These are phyloP conservation scores for Melanocharis versteri DNA, from an alignment of 2,113 vertebrate genomes.

Conservation along the genomic window DNA sequence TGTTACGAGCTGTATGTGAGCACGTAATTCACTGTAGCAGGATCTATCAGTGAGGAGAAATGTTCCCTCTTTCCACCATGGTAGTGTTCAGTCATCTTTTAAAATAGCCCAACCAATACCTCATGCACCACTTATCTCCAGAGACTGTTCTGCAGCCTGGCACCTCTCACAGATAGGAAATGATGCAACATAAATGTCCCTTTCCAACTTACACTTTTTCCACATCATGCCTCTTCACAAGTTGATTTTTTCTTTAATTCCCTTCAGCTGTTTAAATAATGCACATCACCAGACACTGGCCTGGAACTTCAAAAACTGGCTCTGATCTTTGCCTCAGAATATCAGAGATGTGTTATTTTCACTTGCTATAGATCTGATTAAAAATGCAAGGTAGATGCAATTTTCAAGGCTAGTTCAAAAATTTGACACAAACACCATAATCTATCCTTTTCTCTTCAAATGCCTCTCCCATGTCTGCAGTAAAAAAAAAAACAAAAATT, in stretches of 20 bases:
- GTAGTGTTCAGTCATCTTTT: conserved; percentile 20
- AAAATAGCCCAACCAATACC: conserved; percentile 16
- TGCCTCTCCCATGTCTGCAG: neutral
- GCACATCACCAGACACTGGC: neutral
- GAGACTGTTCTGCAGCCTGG: neutral
- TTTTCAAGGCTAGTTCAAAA: neutral
- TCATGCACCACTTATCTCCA: conserved; percentile 3
- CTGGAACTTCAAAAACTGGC: neutral
- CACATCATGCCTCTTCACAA: neutral
- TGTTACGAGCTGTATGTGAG: neutral
- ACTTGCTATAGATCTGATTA: neutral
- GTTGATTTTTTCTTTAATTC: neutral
- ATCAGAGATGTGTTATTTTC: neutral
- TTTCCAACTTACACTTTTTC: neutral
- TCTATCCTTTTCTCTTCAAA: neutral
- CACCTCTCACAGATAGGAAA: neutral
- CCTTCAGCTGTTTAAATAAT: neutral
- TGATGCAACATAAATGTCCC: neutral
- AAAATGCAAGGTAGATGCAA: neutral
- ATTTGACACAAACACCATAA: neutral
- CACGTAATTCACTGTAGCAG: conserved; percentile 1
- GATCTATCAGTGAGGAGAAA: neutral
- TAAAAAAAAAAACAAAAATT: neutral
- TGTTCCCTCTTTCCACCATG: neutral
- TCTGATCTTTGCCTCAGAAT: neutral